These are phyloP conservation scores for Nanorana parkeri DNA, from an alignment of 2,113 vertebrate genomes.

Conservation along the genomic window DNA sequence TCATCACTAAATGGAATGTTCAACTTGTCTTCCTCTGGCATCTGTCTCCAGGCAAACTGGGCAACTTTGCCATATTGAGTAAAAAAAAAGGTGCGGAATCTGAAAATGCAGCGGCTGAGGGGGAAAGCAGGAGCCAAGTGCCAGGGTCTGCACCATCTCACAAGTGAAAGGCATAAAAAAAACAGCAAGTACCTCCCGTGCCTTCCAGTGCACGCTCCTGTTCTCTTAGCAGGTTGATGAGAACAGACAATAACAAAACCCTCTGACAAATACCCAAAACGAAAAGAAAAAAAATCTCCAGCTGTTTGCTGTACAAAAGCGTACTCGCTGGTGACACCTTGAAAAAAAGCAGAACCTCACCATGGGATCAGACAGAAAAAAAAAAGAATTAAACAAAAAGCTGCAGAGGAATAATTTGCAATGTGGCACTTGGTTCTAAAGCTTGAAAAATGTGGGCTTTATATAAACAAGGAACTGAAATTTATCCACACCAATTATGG, in stretches of 20 bases:
- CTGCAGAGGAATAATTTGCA: conserved; percentile 88
- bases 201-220: conserved; percentile 43
- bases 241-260: conserved; percentile 76
- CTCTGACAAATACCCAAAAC: conserved; percentile 70
- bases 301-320: conserved; percentile 77
- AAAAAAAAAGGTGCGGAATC: conserved; percentile 79
- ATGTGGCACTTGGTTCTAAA: conserved; percentile 91
- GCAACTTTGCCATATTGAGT: conserved; percentile 98
- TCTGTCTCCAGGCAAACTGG: conserved; percentile 78
- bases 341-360: conserved; percentile 96
- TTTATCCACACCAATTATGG: conserved; percentile 98
- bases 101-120: conserved; percentile 68
- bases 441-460: conserved; percentile 95
- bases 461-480: conserved; percentile 95
- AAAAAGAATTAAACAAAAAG: conserved; percentile 97
- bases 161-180: conserved; percentile 73
- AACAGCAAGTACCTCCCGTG: conserved; percentile 21
- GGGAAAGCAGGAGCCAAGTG: conserved; percentile 73
- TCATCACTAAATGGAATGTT: conserved; percentile 42
- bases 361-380: conserved; percentile 69
- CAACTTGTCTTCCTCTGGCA: conserved; percentile 67
- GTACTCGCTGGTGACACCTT: conserved; percentile 85
- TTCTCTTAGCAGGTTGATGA: conserved; percentile 73
- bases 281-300: conserved; percentile 62
- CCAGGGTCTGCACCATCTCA: conserved; percentile 98